Conservation (phyloP, 2,113 vertebrate species). For the Phalacrocorax pelagicus region DNA sequence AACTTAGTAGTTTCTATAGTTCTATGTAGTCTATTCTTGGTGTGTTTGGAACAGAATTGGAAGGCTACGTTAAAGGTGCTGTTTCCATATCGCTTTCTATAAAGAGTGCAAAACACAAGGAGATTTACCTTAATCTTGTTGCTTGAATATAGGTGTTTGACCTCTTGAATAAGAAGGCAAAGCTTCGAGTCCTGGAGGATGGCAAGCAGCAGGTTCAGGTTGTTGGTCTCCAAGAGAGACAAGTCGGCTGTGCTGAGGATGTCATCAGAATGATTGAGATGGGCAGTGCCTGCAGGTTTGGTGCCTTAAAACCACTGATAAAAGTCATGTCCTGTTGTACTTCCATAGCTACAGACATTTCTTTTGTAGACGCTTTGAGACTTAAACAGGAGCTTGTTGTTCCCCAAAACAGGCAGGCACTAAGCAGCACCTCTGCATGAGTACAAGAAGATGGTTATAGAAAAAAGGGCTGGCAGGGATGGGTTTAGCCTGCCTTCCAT, state of each 20-base stretch:
- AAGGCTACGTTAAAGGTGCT: neutral
- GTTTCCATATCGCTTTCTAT: neutral
- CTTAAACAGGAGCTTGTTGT: neutral
- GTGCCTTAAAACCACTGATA: neutral
- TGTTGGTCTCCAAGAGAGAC: slow-evolving; percentile 87
- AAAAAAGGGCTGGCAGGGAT: neutral
- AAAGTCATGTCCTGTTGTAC: neutral
- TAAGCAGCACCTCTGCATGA: neutral
- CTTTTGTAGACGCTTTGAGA: neutral
- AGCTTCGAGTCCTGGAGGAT: slow-evolving; percentile 92
- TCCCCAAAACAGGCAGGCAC: neutral
- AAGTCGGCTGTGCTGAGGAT: slow-evolving; percentile 82
- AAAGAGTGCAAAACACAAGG: neutral
- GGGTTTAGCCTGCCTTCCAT: neutral
- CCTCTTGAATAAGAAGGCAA: slow-evolving; percentile 92
- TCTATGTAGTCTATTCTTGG: neutral
- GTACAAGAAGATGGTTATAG: neutral
- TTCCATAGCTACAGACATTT: neutral
- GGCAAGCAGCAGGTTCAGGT: slow-evolving; percentile 94
- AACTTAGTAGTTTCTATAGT: neutral
- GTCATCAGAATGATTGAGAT: slow-evolving; percentile 89
- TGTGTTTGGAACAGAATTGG: neutral
- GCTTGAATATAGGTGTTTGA: slow-evolving; percentile 85
- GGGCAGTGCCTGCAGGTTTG: slow-evolving; percentile 92
- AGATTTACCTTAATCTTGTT: neutral